Percentiles rank a stretch among this genome's conserved stretches.
phyloP scores from a whole-genome alignment of 2,888 invertebrate genomes.

The Cephonodes hylas region DNA sequence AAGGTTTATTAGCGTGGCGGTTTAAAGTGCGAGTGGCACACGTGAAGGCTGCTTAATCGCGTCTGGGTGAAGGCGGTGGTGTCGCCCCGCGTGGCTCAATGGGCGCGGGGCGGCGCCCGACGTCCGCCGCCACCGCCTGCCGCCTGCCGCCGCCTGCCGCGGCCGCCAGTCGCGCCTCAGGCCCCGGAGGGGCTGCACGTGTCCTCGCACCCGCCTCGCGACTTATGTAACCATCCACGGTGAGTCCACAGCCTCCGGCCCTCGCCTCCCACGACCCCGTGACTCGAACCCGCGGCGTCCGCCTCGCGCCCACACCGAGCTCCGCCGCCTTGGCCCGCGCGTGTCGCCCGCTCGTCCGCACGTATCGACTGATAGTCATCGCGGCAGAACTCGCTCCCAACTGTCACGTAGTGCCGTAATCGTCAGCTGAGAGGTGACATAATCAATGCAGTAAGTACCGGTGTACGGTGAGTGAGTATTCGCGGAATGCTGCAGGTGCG shows the following conservation, averaged over 20 bases:
- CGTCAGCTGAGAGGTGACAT: conserved; percentile 76
- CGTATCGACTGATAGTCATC: conserved; percentile 18
- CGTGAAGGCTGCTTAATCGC: conserved; percentile 71
- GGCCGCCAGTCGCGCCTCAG: conserved; percentile 70
- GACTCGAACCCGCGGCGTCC: conserved; percentile 29
- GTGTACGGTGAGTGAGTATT: conserved; percentile 58
- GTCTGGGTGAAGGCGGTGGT: conserved; percentile 63
- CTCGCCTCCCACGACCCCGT: conserved; percentile 54
- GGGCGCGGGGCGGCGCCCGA: conserved; percentile 75
- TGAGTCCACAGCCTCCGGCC: conserved; percentile 74
- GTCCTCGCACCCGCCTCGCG: conserved; percentile 65
- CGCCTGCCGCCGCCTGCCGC: conserved; percentile 41
- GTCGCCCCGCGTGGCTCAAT: conserved; percentile 57
- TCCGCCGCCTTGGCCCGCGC: conserved; percentile 38
- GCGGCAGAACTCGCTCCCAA: conserved; percentile 45
- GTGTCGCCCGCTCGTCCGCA: conserved; percentile 24
- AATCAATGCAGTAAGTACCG: conserved; percentile 78
- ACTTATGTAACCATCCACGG: conserved; percentile 79
- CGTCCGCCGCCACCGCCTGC: conserved; percentile 52
- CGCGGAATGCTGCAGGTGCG: conserved; percentile 62
- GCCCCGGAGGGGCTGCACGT: conserved; percentile 75
- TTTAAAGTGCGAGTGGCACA: conserved; percentile 52
- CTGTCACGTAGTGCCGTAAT: conserved; percentile 54
- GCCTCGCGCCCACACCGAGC: conserved; percentile 26
- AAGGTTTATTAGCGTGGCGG: conserved; percentile 66